Base-by-base conservation (phyloP, 2,113 vertebrate genomes). In the Xerus inauris region DNA sequence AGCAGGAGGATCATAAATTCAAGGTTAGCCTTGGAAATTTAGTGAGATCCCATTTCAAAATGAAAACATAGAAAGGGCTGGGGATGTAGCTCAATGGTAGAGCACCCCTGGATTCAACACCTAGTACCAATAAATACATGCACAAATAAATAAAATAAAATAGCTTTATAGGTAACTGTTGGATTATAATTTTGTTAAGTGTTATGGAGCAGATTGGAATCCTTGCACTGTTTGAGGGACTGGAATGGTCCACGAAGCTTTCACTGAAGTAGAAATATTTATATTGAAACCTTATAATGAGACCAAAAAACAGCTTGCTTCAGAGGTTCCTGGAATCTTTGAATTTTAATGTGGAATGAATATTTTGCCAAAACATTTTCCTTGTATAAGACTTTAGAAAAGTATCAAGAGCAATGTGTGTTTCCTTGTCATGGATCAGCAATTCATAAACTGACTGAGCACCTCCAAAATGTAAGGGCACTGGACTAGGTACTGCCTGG, bases 251-350 rank as follows among this genome's bases (percentile, higher is more conserved):
- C 59, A 24, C 51, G n/a, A 71, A 59, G 17, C 75, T 73, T 92
- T 82, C 69, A 22, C 26, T 51, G 19, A 89, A 47, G 51, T 82
- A 95, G n/a, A 32, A 82, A 13, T 54, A 32, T 62, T 97, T 97
- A 92, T 95, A 84, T 28, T 75, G 42, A 90, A 80, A 75, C 40
- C 83, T 69, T n/a, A 40, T 49, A 69, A 73, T 62, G 54, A 97
- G 24, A 1, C 82, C 42, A 91, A 65, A 87, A 82, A 59, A 92
- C 35, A 59, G 22, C 72, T 80, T 97, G 49, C 65, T 72, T 67
- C 9, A 24, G 71, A 82, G 30, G 4, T 82, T 86, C n/a, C 26
- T 49, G 47, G 67, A 91, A 76, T 95, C 28, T 28, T 75, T 71
- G 57, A 80, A 76, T 69, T 79, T 83, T 80, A 84, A 67, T 64